Base-by-base conservation (phyloP, 1,140 invertebrate species). In the Papilio machaon region DNA sequence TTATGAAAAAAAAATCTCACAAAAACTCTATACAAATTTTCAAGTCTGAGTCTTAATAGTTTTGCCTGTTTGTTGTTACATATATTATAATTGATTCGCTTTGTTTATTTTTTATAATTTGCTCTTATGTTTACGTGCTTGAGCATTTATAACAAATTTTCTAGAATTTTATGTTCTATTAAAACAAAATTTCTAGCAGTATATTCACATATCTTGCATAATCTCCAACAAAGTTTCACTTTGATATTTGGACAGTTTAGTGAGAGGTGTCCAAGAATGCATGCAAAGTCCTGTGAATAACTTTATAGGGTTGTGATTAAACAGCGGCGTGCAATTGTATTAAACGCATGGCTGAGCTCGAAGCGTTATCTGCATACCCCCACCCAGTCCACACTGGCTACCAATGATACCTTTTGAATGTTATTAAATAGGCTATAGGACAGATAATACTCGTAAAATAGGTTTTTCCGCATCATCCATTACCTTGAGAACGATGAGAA, bases 301-400 rank as follows among this genome's bases (percentile, higher is more conserved):
- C 64, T 70, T 70, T 70, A 70, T 70, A n/a, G n/a, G n/a, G n/a
- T 30, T 15, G 64, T 70, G 64, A 70, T 70, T 35, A 70, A 70
- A 35, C 64, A 35, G 64, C 35, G 64, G 64, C 64, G 30, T 70
- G 64, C 64, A 70, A 70, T 70, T 70, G 64, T 30, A 70, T 70
- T 70, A 35, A 38, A 70, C 64, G 64, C 64, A 70, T 70, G 64
- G 30, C 30, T 35, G 64, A 35, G 30, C 15, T 35, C 64, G 11
- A 70, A 35, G 11, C 64, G 30, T 70, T 70, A 70, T 70, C 64
- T 35, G 64, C 6, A 38, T 38, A 23, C 11, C 9, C 60, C 64
- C n/a, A n/a, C n/a, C n/a, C 64, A 70, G 64, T 70, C 23, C 11
- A 30, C 64, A 70, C 64, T 70, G 64, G 64, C 64, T 35, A 70